Evolutionary conservation across 2,888 invertebrate species (phyloP).

Genomic region (Drosophila helvetica): DNA sequence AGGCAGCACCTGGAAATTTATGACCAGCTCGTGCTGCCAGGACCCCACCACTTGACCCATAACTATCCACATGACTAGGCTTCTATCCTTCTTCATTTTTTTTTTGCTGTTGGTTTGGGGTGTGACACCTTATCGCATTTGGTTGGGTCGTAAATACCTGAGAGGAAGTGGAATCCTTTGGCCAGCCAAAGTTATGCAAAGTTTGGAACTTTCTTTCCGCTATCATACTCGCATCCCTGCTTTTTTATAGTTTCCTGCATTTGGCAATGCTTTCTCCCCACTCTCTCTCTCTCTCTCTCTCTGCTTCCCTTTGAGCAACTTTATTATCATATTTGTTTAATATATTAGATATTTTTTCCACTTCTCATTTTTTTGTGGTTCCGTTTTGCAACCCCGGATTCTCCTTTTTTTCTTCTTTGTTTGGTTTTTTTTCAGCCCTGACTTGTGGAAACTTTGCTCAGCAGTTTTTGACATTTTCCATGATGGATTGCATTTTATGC

Average conservation of each 20-base stretch:
- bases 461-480: constrained; percentile 83
- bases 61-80: constrained; percentile 26
- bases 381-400: constrained; percentile 50
- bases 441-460: constrained; percentile 77
- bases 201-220: constrained; percentile 45
- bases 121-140: constrained; percentile 63
- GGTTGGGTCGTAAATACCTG: constrained; percentile 70
- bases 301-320: constrained; percentile 41
- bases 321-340: constrained; percentile 75
- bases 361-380: constrained; percentile 26
- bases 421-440: constrained; percentile 63
- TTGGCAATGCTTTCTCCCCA: constrained; percentile 39
- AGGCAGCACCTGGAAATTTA: constrained; percentile 70
- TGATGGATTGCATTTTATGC: constrained; percentile 82
- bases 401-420: constrained; percentile 26
- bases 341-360: constrained; percentile 64
- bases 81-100: constrained; percentile 11
- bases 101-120: constrained; percentile 23
- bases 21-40: constrained; percentile 37
- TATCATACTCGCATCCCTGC: constrained; percentile 9
- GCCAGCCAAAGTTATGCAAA: constrained; percentile 47
- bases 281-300: no score
- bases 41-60: constrained; percentile 31
- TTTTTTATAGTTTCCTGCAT: constrained; percentile 63
- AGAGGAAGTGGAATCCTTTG: constrained; percentile 50